phyloP scores from a whole-genome alignment of 2,113 vertebrate genomes.

The Regulus satrapa region DNA sequence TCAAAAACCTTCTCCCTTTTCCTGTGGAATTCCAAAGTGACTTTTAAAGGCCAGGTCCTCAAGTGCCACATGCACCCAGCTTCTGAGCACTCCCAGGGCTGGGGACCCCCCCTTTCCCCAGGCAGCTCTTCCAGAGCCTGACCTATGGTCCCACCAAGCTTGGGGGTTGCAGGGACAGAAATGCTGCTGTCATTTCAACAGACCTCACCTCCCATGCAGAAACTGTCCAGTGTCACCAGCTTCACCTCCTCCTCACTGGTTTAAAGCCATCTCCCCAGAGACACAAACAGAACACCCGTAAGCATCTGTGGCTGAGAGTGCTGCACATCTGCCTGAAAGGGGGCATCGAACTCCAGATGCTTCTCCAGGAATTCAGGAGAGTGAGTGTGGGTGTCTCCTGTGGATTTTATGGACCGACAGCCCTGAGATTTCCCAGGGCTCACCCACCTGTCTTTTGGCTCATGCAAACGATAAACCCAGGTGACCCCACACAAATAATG shows the following conservation, averaged over 20 bases:
- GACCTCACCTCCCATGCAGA: neutral
- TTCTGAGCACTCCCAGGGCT: neutral
- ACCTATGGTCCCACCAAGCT: neutral
- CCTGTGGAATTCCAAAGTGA: neutral
- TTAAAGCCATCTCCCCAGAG: neutral
- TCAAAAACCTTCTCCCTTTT: neutral
- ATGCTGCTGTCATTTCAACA: neutral
- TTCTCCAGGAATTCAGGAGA: neutral
- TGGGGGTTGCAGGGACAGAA: neutral
- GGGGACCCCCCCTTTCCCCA: neutral
- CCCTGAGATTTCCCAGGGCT: neutral
- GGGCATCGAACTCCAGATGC: neutral
- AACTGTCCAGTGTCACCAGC: neutral
- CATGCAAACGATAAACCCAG: neutral
- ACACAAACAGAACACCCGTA: neutral
- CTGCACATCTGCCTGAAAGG: neutral
- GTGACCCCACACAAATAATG: neutral
- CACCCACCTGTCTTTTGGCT: neutral
- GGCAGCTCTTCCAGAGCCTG: neutral
- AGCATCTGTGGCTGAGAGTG: neutral
- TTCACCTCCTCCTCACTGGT: neutral
- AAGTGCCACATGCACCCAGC: neutral
- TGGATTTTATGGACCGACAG: neutral
- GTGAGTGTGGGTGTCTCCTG: neutral
- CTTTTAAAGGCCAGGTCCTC: neutral